phyloP scores from a whole-genome alignment of 2,797 vertebrate genomes.

The Tiaroga cobitis region DNA sequence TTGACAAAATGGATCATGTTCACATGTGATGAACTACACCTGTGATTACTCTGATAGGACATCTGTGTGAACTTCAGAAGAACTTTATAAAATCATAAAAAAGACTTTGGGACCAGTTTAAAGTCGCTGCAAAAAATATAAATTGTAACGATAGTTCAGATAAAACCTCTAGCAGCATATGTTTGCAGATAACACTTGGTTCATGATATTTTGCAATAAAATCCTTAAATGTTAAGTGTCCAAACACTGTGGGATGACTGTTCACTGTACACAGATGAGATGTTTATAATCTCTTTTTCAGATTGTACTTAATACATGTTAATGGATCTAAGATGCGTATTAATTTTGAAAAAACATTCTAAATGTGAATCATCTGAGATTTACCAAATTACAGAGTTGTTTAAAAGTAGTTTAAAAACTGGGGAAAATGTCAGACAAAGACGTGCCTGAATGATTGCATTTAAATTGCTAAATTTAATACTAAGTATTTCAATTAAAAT shows the following conservation, averaged over 20 bases:
- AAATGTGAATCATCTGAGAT: not conserved
- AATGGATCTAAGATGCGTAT: not conserved
- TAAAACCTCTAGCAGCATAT: not conserved
- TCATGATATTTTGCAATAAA: not conserved
- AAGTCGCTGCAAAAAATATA: not conserved
- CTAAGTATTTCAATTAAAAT: not conserved
- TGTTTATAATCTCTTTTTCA: not conserved
- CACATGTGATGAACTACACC: not conserved
- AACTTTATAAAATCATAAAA: not conserved
- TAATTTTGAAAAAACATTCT: not conserved
- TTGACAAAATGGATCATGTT: no score
- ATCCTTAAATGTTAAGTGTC: not conserved
- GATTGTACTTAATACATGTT: not conserved
- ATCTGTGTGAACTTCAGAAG: not conserved
- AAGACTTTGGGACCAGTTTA: no score
- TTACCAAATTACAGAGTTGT: not conserved
- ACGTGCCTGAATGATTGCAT: not conserved
- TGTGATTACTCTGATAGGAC: not conserved
- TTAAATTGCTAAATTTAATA: constrained; percentile 12
- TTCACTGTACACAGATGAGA: not conserved
- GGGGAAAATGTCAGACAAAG: not conserved
- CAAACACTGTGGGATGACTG: not conserved
- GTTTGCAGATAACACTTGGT: not conserved
- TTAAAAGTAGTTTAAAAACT: not conserved
- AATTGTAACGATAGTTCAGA: not conserved